Evolutionary conservation across 2,888 invertebrate genomes (phyloP).

Genomic region (Leistus spinibarbis): DNA sequence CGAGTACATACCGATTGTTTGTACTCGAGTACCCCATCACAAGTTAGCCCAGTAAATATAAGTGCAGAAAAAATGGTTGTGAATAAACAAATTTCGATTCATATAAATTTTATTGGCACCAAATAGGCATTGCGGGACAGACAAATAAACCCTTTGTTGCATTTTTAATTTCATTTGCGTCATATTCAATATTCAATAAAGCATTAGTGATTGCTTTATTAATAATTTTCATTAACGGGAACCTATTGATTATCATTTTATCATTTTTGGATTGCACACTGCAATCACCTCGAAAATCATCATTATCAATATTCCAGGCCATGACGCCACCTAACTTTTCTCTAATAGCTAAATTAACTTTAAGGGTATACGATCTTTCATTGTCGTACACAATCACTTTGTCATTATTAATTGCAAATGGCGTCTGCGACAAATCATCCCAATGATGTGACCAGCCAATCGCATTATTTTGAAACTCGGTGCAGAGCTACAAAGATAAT

Average conservation of each 20-base stretch:
- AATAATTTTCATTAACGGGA: slow-evolving; percentile 74
- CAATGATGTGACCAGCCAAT: slow-evolving; percentile 72
- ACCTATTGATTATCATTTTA: slow-evolving; percentile 67
- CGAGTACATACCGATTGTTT: too few species aligned
- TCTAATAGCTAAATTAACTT: slow-evolving; percentile 62
- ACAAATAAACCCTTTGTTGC: slow-evolving; percentile 12
- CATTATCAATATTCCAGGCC: slow-evolving; percentile 91
- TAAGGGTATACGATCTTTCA: slow-evolving; percentile 72
- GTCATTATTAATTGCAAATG: slow-evolving; percentile 66
- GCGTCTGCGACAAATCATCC: slow-evolving; percentile 71
- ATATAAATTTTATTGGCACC: slow-evolving; percentile 1
- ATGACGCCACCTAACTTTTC: slow-evolving; percentile 73
- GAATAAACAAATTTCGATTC: too few species aligned
- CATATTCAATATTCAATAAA: slow-evolving; percentile 59
- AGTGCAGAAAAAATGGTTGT: too few species aligned
- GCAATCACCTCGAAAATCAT: slow-evolving; percentile 81
- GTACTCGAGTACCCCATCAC: too few species aligned
- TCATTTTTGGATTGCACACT: slow-evolving; percentile 42
- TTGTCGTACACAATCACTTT: slow-evolving; percentile 80
- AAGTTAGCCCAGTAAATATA: too few species aligned
- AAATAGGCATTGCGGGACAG: neutral
- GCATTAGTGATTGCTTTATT: slow-evolving; percentile 68
- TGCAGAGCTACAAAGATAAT: slow-evolving; percentile 63
- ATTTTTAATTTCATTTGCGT: slow-evolving; percentile 55
- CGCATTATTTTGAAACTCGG: slow-evolving; percentile 64